These are phyloP conservation scores for Anoncus sp. DNA, from an alignment of 2,888 invertebrate genomes.

Conservation along the genomic window DNA sequence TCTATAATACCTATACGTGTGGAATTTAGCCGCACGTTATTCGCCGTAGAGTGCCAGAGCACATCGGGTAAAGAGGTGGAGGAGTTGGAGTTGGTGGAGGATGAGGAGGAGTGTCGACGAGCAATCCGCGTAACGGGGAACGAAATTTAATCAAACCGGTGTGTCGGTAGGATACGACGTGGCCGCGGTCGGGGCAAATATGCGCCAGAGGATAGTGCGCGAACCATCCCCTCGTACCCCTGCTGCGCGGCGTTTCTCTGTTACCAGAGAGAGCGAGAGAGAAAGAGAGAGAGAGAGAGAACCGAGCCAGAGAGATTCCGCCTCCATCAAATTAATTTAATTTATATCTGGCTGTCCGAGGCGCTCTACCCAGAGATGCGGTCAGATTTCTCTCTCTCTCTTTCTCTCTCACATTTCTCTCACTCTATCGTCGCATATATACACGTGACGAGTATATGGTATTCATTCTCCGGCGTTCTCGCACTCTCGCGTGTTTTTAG, in stretches of 20 bases:
- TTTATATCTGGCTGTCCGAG: slow-evolving; percentile 79
- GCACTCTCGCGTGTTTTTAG: slow-evolving; percentile 53
- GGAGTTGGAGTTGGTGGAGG: slow-evolving; percentile 27
- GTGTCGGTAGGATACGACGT: slow-evolving; percentile 72
- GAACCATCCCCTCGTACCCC: slow-evolving; percentile 50
- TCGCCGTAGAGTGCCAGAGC: slow-evolving; percentile 43
- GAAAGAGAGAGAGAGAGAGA: slow-evolving; percentile 53
- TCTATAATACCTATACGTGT: slow-evolving; percentile 49
- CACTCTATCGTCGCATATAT: slow-evolving; percentile 39
- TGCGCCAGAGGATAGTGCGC: slow-evolving; percentile 68
- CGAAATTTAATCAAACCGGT: slow-evolving; percentile 79
- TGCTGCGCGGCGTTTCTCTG: slow-evolving; percentile 23
- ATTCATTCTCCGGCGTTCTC: slow-evolving; percentile 59
- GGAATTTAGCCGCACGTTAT: slow-evolving; percentile 60
- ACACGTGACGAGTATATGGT: slow-evolving; percentile 35
- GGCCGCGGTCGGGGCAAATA: slow-evolving; percentile 74
- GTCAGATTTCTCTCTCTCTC: slow-evolving; percentile 61
- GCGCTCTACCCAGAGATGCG: slow-evolving; percentile 70
- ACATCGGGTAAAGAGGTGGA: slow-evolving; percentile 14
- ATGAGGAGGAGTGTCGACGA: slow-evolving; percentile 62
- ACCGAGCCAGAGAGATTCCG: slow-evolving; percentile 69
- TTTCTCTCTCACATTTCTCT: slow-evolving; percentile 36
- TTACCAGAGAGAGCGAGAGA: slow-evolving; percentile 40
- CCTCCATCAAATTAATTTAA: slow-evolving; percentile 81
- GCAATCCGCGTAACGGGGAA: slow-evolving; percentile 73